Percentiles rank a stretch among this genome's conserved stretches.
These are phyloP conservation scores for Dendronephthya gigantea DNA, from an alignment of 64 coral and sea anemone genomes.

Conservation along the genomic window DNA sequence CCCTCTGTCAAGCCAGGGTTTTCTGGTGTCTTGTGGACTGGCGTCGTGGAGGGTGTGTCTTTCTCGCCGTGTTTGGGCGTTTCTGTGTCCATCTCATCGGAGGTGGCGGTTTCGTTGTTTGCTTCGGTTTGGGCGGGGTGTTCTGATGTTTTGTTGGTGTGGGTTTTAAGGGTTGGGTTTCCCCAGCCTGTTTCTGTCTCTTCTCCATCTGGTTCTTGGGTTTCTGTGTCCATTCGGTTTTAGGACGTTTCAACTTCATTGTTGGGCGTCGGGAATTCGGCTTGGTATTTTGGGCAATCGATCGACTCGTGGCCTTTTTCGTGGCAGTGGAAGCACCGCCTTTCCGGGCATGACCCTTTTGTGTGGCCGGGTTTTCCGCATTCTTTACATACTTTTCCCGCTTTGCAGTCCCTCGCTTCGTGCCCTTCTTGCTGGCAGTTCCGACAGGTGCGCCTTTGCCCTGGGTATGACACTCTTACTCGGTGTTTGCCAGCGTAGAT, in stretches of 20 bases:
- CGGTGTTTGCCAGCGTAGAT: neutral
- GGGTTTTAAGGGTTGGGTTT: no score
- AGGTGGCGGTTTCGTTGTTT: no score
- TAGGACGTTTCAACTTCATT: neutral
- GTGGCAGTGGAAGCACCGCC: neutral
- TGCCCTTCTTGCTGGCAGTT: neutral
- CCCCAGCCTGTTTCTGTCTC: no score
- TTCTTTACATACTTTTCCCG: neutral
- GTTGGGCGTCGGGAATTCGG: neutral
- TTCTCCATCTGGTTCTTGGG: no score
- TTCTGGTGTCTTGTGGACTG: no score
- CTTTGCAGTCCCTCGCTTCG: neutral
- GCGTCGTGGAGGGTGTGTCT: no score
- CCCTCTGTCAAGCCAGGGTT: no score
- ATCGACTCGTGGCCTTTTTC: neutral
- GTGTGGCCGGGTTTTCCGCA: neutral
- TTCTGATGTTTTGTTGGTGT: no score
- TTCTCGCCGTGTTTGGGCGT: no score
- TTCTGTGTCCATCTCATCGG: no score
- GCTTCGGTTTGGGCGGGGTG: no score
- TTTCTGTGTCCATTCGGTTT: no score
- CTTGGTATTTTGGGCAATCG: neutral
- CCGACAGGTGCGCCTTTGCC: neutral
- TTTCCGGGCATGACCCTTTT: neutral
- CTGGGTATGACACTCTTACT: neutral